Conservation (phyloP, 2,797 vertebrate genomes). For the Mormyrops attenuatus region DNA sequence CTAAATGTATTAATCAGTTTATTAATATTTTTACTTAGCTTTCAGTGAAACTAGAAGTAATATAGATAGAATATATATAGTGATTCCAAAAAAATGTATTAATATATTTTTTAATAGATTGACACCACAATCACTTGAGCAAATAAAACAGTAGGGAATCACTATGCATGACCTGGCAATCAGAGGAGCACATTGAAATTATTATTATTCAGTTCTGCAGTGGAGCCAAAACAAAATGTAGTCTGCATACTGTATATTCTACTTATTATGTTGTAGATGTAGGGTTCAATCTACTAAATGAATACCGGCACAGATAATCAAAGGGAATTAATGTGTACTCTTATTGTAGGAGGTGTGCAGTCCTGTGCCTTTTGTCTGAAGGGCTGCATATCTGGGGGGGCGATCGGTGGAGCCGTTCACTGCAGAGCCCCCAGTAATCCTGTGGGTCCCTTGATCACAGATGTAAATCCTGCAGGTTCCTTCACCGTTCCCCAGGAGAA, state of each 20-base stretch:
- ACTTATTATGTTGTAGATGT: background rate
- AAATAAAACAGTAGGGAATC: background rate
- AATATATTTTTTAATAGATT: background rate
- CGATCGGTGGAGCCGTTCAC: background rate
- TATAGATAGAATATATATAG: background rate
- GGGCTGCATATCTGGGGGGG: background rate
- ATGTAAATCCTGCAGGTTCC: background rate
- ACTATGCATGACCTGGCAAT: background rate
- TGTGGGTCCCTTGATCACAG: background rate
- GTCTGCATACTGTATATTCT: background rate
- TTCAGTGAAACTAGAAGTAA: background rate
- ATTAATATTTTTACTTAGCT: too few species aligned
- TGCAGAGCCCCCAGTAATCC: background rate
- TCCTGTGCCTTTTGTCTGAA: background rate
- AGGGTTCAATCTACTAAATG: background rate
- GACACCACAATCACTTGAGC: background rate
- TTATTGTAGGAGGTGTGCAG: background rate
- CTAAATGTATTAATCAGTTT: too few species aligned
- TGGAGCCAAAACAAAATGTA: background rate
- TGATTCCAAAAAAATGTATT: background rate
- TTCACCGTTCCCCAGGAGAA: background rate
- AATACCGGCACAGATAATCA: background rate
- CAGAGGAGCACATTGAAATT: background rate
- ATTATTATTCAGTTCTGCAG: background rate
- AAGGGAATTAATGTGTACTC: background rate